Conservation (phyloP, 2,888 invertebrate genomes). For the Nineta flava region DNA sequence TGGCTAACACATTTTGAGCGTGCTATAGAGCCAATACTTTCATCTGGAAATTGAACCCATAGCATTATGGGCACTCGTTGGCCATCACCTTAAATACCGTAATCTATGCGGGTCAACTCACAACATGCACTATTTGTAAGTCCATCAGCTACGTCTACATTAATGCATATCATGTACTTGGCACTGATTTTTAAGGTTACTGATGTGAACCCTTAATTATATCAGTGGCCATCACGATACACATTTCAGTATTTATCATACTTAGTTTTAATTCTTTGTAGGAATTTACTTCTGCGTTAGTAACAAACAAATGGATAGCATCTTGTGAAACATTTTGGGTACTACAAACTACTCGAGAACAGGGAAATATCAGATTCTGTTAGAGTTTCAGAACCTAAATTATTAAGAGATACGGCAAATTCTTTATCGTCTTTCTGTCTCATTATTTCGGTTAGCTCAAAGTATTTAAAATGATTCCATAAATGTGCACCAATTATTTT, state of each 20-base stretch:
- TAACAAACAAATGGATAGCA: slow-evolving; percentile 8
- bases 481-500: too few relatives aligned
- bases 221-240: background rate
- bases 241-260: background rate
- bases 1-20: too few relatives aligned
- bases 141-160: slow-evolving; percentile 7
- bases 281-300: slow-evolving; percentile 8
- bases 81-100: background rate
- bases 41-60: too few relatives aligned
- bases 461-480: slow-evolving; percentile 16
- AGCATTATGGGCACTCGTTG: too few relatives aligned
- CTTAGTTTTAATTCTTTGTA: slow-evolving; percentile 7
- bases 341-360: slow-evolving; percentile 8
- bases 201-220: slow-evolving; percentile 2
- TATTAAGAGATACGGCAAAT: slow-evolving; percentile 8
- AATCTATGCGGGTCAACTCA: slow-evolving; percentile 4
- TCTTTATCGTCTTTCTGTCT: slow-evolving; percentile 17
- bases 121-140: slow-evolving; percentile 16
- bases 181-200: slow-evolving; percentile 14
- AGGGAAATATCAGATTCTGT: slow-evolving; percentile 13
- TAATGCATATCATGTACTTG: slow-evolving; percentile 14
- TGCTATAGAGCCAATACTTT: too few relatives aligned
- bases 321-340: slow-evolving; percentile 4
- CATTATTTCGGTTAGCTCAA: slow-evolving; percentile 18
- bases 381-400: slow-evolving; percentile 14